These are phyloP conservation scores for Leptinotarsa texana DNA, from an alignment of 1,140 invertebrate species.

Conservation along the genomic window DNA sequence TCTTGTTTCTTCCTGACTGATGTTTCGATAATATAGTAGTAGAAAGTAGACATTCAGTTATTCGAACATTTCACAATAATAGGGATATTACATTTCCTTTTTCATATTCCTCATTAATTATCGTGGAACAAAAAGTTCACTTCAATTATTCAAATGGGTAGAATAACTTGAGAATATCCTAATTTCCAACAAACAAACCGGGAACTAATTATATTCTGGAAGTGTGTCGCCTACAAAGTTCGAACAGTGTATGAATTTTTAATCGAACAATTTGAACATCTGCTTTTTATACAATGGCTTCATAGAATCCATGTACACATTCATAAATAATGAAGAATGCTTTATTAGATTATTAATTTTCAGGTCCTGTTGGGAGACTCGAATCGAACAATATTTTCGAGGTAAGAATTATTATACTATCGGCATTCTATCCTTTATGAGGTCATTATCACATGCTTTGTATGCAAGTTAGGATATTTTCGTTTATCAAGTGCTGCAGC, in stretches of 20 bases:
- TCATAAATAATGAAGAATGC: background rate
- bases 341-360: background rate
- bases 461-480: too few species aligned
- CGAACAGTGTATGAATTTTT: background rate
- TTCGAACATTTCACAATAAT: background rate
- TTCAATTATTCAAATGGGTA: too few species aligned
- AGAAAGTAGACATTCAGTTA: conserved; percentile 3
- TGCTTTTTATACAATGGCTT: conserved; percentile 3
- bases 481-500: too few species aligned
- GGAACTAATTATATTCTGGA: conserved; percentile 6
- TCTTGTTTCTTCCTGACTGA: background rate
- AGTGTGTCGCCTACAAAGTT: background rate
- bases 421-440: background rate
- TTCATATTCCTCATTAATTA: background rate
- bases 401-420: background rate
- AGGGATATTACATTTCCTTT: background rate
- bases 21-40: background rate
- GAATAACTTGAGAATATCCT: background rate
- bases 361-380: background rate
- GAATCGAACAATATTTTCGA: background rate
- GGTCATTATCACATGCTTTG: background rate
- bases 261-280: background rate
- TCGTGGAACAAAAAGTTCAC: background rate
- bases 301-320: background rate
- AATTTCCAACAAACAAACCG: background rate